Evolutionary conservation across 1,140 invertebrate species (phyloP).

Genomic region (Hycleus cichorii): DNA sequence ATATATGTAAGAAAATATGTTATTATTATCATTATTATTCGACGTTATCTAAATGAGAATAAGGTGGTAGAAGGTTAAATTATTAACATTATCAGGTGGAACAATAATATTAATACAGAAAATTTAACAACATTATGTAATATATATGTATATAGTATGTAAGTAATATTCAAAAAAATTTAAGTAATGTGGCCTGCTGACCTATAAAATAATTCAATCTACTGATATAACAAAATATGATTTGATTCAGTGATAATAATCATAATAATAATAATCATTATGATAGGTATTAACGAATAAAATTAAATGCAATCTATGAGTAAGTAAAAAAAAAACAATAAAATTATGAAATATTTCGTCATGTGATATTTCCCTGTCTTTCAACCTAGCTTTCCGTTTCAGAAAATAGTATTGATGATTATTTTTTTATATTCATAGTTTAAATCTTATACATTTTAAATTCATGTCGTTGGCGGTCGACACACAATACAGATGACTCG

Average conservation of each 20-base stretch:
- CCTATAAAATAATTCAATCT: neutral
- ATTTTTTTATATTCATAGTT: neutral
- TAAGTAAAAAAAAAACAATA: neutral
- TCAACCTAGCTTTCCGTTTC: neutral
- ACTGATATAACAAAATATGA: no score
- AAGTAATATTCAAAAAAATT: neutral
- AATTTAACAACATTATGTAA: slow-evolving; percentile 7
- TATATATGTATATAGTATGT: neutral
- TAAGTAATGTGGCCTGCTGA: slow-evolving; percentile 16
- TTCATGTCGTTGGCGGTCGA: slow-evolving; percentile 32
- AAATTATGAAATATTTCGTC: neutral
- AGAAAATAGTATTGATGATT: no score
- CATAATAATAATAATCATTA: no score
- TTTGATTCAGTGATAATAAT: no score
- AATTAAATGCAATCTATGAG: neutral
- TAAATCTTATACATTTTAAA: slow-evolving; percentile 5
- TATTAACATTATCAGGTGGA: slow-evolving; percentile 1
- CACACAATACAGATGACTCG: slow-evolving; percentile 40
- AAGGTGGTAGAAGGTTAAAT: neutral
- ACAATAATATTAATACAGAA: slow-evolving; percentile 5
- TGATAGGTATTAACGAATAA: slow-evolving; percentile 1
- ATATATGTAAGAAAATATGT: slow-evolving; percentile 4
- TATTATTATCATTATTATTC: slow-evolving; percentile 1
- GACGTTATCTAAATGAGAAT: slow-evolving; percentile 10
- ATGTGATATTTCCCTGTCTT: slow-evolving; percentile 4